phyloP scores from a whole-genome alignment of 2,797 vertebrate genomes.

The Sebastes vulpes region DNA sequence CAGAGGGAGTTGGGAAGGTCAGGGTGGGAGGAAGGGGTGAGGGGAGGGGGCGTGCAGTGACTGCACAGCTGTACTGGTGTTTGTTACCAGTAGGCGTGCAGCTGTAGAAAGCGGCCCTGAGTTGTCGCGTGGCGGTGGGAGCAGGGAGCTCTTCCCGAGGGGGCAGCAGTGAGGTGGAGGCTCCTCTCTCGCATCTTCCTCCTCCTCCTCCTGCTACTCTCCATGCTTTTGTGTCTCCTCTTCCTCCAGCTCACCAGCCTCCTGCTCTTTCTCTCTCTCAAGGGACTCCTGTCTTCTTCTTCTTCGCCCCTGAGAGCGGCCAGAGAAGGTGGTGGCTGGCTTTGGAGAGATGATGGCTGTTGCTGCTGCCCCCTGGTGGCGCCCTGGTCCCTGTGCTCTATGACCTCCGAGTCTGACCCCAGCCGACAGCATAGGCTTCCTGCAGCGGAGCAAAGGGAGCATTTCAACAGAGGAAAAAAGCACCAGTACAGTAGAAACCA shows the following conservation, averaged over 20 bases:
- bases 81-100: constrained; percentile 49
- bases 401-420: constrained; percentile 63
- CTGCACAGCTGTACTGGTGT: constrained; percentile 48
- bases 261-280: constrained; percentile 25
- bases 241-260: constrained; percentile 71
- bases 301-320: constrained; percentile 76
- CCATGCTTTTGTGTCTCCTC: constrained; percentile 57
- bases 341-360: constrained; percentile 87
- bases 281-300: constrained; percentile 67
- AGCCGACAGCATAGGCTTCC: constrained; percentile 79
- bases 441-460: constrained; percentile 1
- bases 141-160: constrained; percentile 66
- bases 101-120: constrained; percentile 88
- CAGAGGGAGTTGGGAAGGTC: constrained; percentile 9
- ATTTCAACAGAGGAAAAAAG: not conserved
- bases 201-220: constrained; percentile 34
- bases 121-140: constrained; percentile 76
- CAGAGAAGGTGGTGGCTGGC: constrained; percentile 77
- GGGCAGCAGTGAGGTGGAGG: constrained; percentile 87
- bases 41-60: constrained; percentile 40
- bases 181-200: constrained; percentile 68
- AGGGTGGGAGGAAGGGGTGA: constrained; percentile 1
- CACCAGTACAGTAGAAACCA: not conserved
- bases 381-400: constrained; percentile 78
- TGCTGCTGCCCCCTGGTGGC: constrained; percentile 90